Evolutionary conservation across 2,888 invertebrate species (phyloP), one percentile per base, ranked within the genome.

Genomic region (Andrena praecox): DNA sequence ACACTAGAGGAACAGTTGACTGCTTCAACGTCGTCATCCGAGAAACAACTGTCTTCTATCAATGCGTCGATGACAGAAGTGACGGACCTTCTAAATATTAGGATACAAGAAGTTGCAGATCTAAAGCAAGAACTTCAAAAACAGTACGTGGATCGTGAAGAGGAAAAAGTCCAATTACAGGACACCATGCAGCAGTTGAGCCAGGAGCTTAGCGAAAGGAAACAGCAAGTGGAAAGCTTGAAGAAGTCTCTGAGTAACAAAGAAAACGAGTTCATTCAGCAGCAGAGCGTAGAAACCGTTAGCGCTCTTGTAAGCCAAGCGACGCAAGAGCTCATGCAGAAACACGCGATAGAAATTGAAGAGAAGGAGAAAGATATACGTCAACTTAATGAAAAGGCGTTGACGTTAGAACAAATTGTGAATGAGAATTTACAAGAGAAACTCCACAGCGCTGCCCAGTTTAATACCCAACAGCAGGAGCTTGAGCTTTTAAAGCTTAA

Each of bases 21-120:
- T 82, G 91, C 93, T 2, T 82, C 95, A 20, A 93, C 94, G 80
- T 93, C 93, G 48, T 93, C 94, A 79, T 93, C 94, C 78, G 89
- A 95, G 54, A 94, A 93, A 62, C 83, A 86, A 66, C 56, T 91
- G 2, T 80, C 80, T 0, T 52, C 85, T 0, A 66, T 84, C 0
- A 88, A 82, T 5, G 75, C 87, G 0, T 89, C 91, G 0, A 70
- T 92, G 77, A 86, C 89, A 2, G 91, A 93, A 20, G 87, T 92
- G 10, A 91, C 91, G 64, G 94, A 90, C 54, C 88, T 90, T 8
- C 84, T 91, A 70, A 92, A 92, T 29, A 71, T 79, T 1, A 90
- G 92, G 1, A 91, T 92, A 8, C 92, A 92, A 75, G 93, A 94
- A 70, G 91, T 93, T 1, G 91, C 92, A 0, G 88, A 89, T 24